These are phyloP conservation scores for Pyrgilauda ruficollis DNA, from an alignment of 2,113 vertebrate species.

Conservation along the genomic window DNA sequence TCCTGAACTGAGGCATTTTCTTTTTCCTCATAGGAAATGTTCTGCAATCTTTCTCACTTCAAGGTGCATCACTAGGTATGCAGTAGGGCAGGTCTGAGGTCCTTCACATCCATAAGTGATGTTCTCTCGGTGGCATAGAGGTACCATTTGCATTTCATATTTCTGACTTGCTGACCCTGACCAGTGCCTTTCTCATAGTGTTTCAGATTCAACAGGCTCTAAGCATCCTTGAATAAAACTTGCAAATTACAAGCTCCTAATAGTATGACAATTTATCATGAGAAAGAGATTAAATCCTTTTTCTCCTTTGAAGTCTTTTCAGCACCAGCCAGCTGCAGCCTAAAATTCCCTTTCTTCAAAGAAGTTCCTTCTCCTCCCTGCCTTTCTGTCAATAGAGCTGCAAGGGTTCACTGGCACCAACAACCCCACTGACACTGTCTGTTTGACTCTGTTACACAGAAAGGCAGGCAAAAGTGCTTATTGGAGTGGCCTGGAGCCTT, in stretches of 20 bases:
- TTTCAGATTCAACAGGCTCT: background rate
- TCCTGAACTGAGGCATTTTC: background rate
- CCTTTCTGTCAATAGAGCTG: background rate
- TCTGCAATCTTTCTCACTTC: background rate
- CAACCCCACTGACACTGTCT: background rate
- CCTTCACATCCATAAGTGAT: background rate
- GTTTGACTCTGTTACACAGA: slow-evolving; percentile 67
- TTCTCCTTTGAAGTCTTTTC: background rate
- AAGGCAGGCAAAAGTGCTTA: slow-evolving; percentile 76
- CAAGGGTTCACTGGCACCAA: rapidly evolving
- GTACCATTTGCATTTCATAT: background rate
- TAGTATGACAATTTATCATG: background rate
- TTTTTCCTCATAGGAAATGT: background rate
- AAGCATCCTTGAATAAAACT: background rate
- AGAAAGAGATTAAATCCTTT: background rate
- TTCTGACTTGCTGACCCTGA: background rate
- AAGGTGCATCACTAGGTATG: background rate
- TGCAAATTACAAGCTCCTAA: background rate
- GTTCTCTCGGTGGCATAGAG: background rate
- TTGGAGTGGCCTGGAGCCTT: slow-evolving; percentile 73
- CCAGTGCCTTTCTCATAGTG: rapidly evolving
- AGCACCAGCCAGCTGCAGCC: background rate
- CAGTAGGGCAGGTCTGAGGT: background rate
- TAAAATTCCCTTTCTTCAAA: background rate
- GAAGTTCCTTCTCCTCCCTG: background rate